These are phyloP conservation scores for Heteronetta atricapilla DNA, from an alignment of 2,113 vertebrate genomes.

Conservation along the genomic window DNA sequence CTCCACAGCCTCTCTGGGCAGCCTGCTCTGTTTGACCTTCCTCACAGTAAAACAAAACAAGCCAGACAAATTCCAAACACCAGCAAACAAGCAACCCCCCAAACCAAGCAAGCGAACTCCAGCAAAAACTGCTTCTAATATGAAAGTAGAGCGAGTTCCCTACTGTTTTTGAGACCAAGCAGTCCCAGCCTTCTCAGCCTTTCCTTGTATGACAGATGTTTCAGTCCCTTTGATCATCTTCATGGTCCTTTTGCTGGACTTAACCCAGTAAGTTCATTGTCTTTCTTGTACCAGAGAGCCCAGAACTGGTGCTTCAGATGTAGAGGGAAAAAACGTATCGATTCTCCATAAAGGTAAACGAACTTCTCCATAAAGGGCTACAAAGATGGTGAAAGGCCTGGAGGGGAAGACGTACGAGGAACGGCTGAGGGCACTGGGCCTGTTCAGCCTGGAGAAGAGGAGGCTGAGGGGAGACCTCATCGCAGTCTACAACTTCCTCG, in stretches of 20 bases:
- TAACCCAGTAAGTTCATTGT: neutral
- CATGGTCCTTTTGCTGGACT: neutral
- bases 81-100: no score
- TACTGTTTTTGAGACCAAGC: neutral
- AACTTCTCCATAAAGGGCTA: no score
- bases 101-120: no score
- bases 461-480: no score
- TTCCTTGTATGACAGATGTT: neutral
- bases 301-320: neutral
- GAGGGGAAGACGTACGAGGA: no score
- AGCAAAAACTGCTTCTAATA: no score
- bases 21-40: neutral
- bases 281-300: neutral
- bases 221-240: neutral
- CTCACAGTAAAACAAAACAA: neutral
- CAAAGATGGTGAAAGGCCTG: no score
- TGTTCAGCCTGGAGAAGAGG: no score
- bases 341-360: neutral
- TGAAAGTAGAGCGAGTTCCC: neutral
- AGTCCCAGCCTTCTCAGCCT: neutral
- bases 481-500: no score
- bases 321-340: neutral
- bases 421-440: no score
- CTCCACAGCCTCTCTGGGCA: neutral
- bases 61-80: no score